phyloP scores from a whole-genome alignment of 1,140 invertebrate genomes.

The Ridgeia piscesae region DNA sequence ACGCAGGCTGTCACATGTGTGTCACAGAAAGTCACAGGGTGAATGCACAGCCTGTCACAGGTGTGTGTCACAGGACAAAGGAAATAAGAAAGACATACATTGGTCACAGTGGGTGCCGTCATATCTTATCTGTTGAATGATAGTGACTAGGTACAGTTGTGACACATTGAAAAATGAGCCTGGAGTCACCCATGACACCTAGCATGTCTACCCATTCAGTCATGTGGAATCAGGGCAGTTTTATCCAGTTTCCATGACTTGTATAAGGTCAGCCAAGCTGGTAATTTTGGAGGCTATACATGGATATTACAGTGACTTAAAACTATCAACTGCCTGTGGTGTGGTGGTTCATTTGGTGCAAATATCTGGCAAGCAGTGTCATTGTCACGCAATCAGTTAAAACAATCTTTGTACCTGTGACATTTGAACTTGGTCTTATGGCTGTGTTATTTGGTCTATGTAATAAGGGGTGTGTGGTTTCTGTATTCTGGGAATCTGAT shows the following conservation, averaged over 20 bases:
- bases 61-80: background rate
- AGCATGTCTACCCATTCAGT: background rate
- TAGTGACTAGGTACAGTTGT: background rate
- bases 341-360: too few species aligned
- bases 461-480: background rate
- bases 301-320: background rate
- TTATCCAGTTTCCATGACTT: background rate
- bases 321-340: too few species aligned
- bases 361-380: background rate
- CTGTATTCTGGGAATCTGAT: background rate
- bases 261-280: background rate
- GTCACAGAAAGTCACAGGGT: too few species aligned
- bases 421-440: background rate
- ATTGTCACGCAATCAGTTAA: constrained; percentile 6
- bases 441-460: background rate
- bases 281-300: background rate
- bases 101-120: background rate
- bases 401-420: background rate
- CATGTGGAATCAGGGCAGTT: background rate
- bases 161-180: background rate
- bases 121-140: background rate
- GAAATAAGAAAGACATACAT: background rate
- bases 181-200: background rate
- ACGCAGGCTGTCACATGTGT: background rate
- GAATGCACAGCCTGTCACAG: background rate